Conservation (phyloP, 1,140 invertebrate genomes). For the Trichonephila clavata region DNA sequence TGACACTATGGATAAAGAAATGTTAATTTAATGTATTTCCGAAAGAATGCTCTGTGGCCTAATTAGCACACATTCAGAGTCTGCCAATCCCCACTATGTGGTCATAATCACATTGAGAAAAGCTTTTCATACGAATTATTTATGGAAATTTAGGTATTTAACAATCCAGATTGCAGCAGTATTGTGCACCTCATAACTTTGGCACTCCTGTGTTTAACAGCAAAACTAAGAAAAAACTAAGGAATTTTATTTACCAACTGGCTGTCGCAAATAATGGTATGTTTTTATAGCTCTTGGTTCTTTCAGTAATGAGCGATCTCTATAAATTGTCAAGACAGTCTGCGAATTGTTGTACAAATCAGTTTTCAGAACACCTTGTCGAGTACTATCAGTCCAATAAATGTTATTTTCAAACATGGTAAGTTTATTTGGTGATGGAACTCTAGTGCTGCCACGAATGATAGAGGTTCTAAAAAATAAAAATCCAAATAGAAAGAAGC, state of each 20-base stretch:
- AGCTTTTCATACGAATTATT: no score
- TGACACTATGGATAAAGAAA: no score
- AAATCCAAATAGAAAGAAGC: neutral
- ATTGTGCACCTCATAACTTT: no score
- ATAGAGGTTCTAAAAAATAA: slow-evolving; percentile 79
- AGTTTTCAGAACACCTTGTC: slow-evolving; percentile 95
- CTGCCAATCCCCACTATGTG: no score
- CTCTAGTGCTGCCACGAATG: slow-evolving; percentile 86
- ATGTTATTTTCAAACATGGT: slow-evolving; percentile 94
- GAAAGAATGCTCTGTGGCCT: no score
- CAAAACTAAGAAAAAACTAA: slow-evolving; percentile 64
- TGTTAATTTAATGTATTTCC: no score
- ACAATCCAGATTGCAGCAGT: no score
- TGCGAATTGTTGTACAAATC: slow-evolving; percentile 91
- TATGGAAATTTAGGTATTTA: no score
- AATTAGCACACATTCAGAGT: no score
- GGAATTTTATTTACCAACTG: slow-evolving; percentile 79
- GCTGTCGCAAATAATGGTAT: slow-evolving; percentile 89
- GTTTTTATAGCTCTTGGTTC: slow-evolving; percentile 93
- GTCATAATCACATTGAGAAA: no score
- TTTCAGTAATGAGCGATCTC: slow-evolving; percentile 87
- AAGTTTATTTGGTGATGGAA: slow-evolving; percentile 92
- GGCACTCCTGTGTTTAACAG: slow-evolving; percentile 81
- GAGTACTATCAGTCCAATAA: slow-evolving; percentile 97
- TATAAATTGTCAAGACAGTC: slow-evolving; percentile 90